phyloP scores from a whole-genome alignment of 2,113 vertebrate species.

The Ornithorhynchus anatinus region DNA sequence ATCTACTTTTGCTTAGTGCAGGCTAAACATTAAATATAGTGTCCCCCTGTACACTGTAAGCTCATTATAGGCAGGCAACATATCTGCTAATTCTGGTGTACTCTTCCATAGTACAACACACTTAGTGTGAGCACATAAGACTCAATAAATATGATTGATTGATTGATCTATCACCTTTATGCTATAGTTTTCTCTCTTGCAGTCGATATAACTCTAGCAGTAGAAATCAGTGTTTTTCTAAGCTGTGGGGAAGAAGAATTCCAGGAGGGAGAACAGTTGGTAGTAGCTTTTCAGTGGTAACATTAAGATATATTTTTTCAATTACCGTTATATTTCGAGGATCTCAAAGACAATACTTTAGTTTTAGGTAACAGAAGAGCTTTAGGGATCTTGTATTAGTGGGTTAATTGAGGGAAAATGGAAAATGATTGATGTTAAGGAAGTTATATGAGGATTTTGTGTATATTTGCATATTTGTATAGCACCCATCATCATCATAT shows the following conservation, averaged over 20 bases:
- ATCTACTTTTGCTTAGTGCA: not conserved
- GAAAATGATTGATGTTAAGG: not conserved
- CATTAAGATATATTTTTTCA: not conserved
- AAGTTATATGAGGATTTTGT: not conserved
- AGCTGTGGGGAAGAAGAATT: slow-evolving; percentile 2
- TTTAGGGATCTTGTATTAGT: not conserved
- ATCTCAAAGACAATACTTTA: not conserved
- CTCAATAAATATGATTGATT: too few relatives aligned
- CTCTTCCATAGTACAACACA: too few relatives aligned
- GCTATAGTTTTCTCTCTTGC: not conserved
- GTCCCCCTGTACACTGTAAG: too few relatives aligned
- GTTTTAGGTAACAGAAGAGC: not conserved
- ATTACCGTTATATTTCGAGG: not conserved
- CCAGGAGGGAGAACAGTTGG: not conserved
- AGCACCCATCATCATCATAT: not conserved
- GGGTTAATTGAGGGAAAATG: not conserved
- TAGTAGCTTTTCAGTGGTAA: not conserved
- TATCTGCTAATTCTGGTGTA: too few relatives aligned
- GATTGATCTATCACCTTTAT: not conserved
- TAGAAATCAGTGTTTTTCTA: not conserved
- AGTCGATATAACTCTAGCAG: not conserved
- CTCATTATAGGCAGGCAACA: too few relatives aligned
- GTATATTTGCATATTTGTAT: not conserved
- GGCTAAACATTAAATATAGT: not conserved
- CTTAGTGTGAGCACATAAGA: too few relatives aligned